Percentiles rank a stretch among this genome's conserved stretches.
These are phyloP conservation scores for Pygmarrhopalites habei DNA, from an alignment of 1,140 invertebrate genomes.

Conservation along the genomic window DNA sequence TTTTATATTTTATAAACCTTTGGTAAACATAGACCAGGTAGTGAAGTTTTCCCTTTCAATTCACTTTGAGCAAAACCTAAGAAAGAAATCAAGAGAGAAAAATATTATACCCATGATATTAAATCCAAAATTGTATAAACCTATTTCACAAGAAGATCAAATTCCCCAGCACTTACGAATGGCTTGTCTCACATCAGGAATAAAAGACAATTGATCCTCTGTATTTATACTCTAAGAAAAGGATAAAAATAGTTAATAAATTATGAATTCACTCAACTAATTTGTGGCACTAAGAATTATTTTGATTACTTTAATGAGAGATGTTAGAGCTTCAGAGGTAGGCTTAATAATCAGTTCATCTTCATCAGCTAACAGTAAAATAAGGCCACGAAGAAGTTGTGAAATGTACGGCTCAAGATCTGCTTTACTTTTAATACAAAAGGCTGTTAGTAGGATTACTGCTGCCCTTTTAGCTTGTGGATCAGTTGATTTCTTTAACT, in stretches of 20 bases:
- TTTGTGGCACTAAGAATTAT: too few relatives aligned
- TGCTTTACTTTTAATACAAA: slow-evolving; percentile 77
- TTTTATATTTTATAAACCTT: too few relatives aligned
- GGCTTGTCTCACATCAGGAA: slow-evolving; percentile 82
- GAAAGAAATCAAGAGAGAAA: too few relatives aligned
- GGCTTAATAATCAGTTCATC: slow-evolving; percentile 75
- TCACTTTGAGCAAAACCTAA: slow-evolving; percentile 79
- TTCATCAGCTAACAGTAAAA: slow-evolving; percentile 72
- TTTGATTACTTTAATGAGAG: slow-evolving; percentile 84
- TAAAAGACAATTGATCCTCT: slow-evolving; percentile 71
- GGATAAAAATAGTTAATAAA: too few relatives aligned
- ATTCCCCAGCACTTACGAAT: too few relatives aligned
- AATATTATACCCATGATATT: too few relatives aligned
- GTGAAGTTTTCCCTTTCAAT: slow-evolving; percentile 64
- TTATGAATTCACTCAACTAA: too few relatives aligned
- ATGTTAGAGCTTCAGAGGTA: slow-evolving; percentile 81
- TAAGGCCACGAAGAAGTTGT: slow-evolving; percentile 76
- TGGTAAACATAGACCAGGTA: slow-evolving; percentile 91
- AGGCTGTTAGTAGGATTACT: slow-evolving; percentile 77
- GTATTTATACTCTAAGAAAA: slow-evolving; percentile 61
- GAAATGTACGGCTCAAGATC: slow-evolving; percentile 81
- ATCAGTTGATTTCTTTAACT: slow-evolving; percentile 61
- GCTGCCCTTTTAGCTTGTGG: slow-evolving; percentile 60
- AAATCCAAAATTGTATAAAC: too few relatives aligned
- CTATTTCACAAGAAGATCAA: too few relatives aligned